These are phyloP conservation scores for Phyto melanocephala DNA, from an alignment of 2,888 invertebrate genomes.

Conservation along the genomic window DNA sequence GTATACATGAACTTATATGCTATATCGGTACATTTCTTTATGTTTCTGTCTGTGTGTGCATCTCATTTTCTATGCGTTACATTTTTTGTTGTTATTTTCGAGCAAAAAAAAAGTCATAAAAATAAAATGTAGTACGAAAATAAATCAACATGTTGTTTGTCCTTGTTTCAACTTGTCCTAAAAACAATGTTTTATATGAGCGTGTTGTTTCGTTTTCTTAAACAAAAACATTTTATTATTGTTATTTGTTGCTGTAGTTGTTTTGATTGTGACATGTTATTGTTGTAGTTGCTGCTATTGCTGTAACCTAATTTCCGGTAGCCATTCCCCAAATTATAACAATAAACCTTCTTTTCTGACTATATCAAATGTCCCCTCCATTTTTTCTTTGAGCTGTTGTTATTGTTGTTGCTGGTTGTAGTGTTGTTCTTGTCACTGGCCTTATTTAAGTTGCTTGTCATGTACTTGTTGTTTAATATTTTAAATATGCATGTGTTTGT, in stretches of 20 bases:
- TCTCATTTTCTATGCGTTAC: neutral
- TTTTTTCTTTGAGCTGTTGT: neutral
- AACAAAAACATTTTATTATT: slow-evolving; percentile 14
- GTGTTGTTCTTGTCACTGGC: slow-evolving; percentile 34
- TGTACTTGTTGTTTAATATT: slow-evolving; percentile 48
- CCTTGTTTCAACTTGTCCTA: slow-evolving; percentile 56
- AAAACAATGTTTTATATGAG: slow-evolving; percentile 43
- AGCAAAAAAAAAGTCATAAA: neutral
- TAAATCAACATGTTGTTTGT: slow-evolving; percentile 62
- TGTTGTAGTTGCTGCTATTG: neutral
- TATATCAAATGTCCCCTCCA: slow-evolving; percentile 9
- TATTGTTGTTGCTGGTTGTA: slow-evolving; percentile 13
- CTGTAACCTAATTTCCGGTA: slow-evolving; percentile 49
- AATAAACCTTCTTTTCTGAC: slow-evolving; percentile 20
- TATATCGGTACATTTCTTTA: no score
- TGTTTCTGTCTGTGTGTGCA: no score
- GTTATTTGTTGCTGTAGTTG: neutral
- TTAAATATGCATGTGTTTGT: neutral
- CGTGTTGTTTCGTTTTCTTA: neutral
- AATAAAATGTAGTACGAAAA: slow-evolving; percentile 43
- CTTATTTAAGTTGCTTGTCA: slow-evolving; percentile 54
- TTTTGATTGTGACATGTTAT: neutral
- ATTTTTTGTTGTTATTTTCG: neutral
- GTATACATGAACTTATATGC: neutral
- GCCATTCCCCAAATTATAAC: slow-evolving; percentile 36